Conservation (phyloP, 2,113 vertebrate genomes). For the Zootoca vivipara region DNA sequence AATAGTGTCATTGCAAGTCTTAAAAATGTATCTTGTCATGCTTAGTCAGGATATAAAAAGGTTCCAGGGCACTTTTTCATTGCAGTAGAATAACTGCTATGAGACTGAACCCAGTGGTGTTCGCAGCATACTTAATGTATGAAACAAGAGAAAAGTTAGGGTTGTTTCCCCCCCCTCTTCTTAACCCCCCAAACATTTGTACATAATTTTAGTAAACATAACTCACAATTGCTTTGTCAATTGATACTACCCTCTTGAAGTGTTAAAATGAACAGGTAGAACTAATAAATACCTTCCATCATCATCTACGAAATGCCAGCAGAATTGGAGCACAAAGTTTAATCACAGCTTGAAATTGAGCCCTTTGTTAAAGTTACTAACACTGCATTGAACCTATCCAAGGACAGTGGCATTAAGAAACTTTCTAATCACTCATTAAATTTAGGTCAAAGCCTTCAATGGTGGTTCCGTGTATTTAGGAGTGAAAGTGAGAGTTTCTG, state of each 20-base stretch:
- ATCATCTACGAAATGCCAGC: background rate
- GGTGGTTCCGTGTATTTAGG: background rate
- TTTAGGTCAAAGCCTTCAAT: background rate
- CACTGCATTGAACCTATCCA: background rate
- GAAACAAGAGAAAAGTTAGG: background rate
- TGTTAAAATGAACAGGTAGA: background rate
- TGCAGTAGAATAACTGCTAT: background rate
- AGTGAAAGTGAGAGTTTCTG: background rate
- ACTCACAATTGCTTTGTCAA: background rate
- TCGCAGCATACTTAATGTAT: no score
- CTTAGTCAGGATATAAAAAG: background rate
- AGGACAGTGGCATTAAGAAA: background rate
- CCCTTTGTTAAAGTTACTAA: background rate
- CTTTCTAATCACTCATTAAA: background rate
- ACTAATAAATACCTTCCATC: slow-evolving; percentile 2
- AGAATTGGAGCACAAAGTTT: background rate
- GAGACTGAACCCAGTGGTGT: background rate
- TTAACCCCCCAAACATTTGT: background rate
- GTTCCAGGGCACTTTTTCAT: background rate
- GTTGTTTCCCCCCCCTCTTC: background rate
- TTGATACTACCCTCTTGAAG: background rate
- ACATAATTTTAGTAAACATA: slow-evolving; percentile 5
- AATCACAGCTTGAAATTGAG: background rate
- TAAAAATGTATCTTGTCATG: no score
- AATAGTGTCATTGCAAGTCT: background rate